Conservation (phyloP, 2,113 vertebrate genomes). For the Talpa occidentalis region DNA sequence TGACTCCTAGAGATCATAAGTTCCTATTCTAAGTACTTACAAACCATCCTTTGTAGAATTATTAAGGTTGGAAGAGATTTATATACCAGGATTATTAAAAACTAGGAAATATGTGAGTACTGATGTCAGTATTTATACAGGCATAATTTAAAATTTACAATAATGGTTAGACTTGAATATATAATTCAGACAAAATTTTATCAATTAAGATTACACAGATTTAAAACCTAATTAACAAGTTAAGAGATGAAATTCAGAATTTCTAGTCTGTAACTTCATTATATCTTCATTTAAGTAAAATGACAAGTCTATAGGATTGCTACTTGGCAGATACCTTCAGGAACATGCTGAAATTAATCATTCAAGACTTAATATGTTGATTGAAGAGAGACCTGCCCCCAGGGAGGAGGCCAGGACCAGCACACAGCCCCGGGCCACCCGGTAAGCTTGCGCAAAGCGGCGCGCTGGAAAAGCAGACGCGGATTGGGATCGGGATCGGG, state of each 20-base stretch:
- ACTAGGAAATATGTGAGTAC: neutral
- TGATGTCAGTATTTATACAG: conserved; percentile 1
- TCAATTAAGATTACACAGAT: neutral
- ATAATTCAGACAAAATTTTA: conserved; percentile 26
- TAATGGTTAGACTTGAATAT: neutral
- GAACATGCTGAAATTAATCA: neutral
- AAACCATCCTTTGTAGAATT: conserved; percentile 7
- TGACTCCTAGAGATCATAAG: neutral
- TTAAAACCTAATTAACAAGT: conserved; percentile 40
- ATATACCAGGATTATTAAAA: conserved; percentile 35
- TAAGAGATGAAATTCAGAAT: conserved; percentile 30
- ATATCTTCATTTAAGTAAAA: conserved; percentile 19
- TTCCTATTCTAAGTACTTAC: neutral
- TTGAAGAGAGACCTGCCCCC: too few relatives aligned
- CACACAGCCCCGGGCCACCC: too few relatives aligned
- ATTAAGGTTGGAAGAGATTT: neutral
- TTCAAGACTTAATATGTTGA: neutral
- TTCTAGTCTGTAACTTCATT: neutral
- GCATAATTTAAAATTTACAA: conserved; percentile 33
- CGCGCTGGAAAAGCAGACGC: too few relatives aligned
- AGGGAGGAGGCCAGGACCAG: too few relatives aligned
- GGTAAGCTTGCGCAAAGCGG: too few relatives aligned
- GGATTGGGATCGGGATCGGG: too few relatives aligned
- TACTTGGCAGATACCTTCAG: neutral
- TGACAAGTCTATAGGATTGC: neutral